Base-by-base conservation (phyloP, 2,888 invertebrate species). In the Physocephala rufipes region DNA sequence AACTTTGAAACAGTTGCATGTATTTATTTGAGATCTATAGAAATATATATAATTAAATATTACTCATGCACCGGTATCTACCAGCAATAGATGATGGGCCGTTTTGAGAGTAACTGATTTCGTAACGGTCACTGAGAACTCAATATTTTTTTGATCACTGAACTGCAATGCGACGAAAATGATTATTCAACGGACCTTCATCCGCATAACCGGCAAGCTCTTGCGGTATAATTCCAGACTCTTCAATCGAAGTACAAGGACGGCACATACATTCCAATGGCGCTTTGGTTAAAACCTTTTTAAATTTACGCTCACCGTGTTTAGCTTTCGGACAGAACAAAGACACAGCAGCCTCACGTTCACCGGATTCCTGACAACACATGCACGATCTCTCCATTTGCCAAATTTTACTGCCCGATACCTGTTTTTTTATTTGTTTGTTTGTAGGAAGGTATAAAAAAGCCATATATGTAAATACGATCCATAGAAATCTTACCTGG, bases 341-440 rank as follows among this genome's bases (percentile, higher is more conserved):
- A 9, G 95, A 92, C 13, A 96, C 95, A 21, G 92, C 91, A 1
- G 96, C 96, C 86, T 96, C 96, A 76, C 96, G 88, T 87, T 96
- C 95, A 2, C 95, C 95, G 77, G 95, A 95, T 84, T 96, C 96
- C 86, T 96, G 96, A 82, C 96, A 97, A 84, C 96, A 97, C 91
- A 95, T 96, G 82, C 96, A 96, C 0, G 95, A 95, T 36, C 96
- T 89, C 86, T 96, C 96, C 92, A 96, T 95, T 89, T 96, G 96
- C 96, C 96, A 96, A 83, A 96, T 94, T 89, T 96, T 96, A 79
- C 95, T 95, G 7, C 95, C 95, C 47, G 96, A 96, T 9, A 96
- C 95, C 96, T 96, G 74, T 16, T 30, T 9, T 26, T 43, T 30
- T 30, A 61, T 24, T 45, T 24, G n/a, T 43, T 43, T 24, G 45